Evolutionary conservation across 35 echinoderm and acorn worm species (phyloP).

Genomic region (Eucidaris tribuloides): DNA sequence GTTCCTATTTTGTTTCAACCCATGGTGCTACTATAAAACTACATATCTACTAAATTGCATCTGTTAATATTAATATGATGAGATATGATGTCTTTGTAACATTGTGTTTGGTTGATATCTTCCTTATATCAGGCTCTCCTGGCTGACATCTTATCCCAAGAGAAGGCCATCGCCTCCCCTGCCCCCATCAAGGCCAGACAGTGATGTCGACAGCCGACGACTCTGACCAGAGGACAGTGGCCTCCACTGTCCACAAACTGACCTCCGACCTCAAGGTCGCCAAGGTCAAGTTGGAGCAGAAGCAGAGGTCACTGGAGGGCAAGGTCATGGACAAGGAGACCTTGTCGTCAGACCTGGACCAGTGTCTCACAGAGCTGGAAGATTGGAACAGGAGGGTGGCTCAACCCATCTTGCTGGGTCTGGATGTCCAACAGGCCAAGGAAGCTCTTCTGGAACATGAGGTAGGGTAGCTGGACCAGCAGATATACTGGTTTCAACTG

Average conservation of each 20-base stretch:
- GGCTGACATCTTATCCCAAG: neutral
- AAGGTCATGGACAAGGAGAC: conserved; percentile 37
- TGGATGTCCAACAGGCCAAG: conserved; percentile 39
- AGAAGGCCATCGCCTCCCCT: neutral
- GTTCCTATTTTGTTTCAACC: no score
- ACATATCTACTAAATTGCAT: no score
- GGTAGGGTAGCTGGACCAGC: no score
- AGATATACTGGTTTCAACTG: no score
- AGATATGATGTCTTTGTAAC: no score
- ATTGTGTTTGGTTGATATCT: no score
- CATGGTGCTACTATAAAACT: no score
- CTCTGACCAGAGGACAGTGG: conserved; percentile 19
- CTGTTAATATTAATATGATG: no score
- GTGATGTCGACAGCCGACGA: conserved; percentile 31
- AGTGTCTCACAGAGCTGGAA: conserved; percentile 44
- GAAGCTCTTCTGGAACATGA: conserved; percentile 41
- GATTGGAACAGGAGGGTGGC: conserved; percentile 1
- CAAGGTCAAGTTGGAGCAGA: conserved; percentile 38
- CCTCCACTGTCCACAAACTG: conserved; percentile 5
- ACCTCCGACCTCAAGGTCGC: conserved; percentile 31
- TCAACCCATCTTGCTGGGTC: conserved; percentile 14
- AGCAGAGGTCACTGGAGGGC: conserved; percentile 23
- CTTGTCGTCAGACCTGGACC: conserved; percentile 22
- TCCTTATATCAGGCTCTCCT: conserved; percentile 33
- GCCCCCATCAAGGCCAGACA: conserved; percentile 17